These are phyloP conservation scores for Caenorhabditis sp. DNA, from an alignment of 2,888 invertebrate species.

Conservation along the genomic window DNA sequence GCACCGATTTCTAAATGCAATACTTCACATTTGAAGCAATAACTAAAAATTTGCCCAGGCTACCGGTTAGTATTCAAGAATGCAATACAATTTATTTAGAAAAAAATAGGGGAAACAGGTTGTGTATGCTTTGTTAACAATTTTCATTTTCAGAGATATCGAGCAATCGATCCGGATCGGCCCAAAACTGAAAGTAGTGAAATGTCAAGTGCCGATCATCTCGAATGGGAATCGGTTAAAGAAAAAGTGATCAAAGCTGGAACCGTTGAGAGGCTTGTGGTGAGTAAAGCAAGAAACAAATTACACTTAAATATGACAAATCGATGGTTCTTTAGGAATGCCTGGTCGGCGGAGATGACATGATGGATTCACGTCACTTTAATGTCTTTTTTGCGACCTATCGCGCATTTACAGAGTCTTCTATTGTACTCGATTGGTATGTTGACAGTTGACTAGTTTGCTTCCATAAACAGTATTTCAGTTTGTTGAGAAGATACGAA, in stretches of 20 bases:
- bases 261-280: conserved; percentile 93
- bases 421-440: conserved; percentile 74
- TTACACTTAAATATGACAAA: conserved; percentile 9
- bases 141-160: conserved; percentile 77
- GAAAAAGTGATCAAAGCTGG: conserved; percentile 97
- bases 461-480: no score
- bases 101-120: background rate
- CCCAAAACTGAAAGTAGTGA: conserved; percentile 66
- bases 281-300: no score
- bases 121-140: background rate
- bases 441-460: conserved; percentile 3
- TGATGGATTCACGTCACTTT: conserved; percentile 97
- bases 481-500: conserved; percentile 69
- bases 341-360: conserved; percentile 88
- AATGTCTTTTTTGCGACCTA: conserved; percentile 97
- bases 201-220: conserved; percentile 85
- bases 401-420: conserved; percentile 90
- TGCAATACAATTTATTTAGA: no score
- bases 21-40: conserved; percentile 59
- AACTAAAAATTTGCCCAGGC: conserved; percentile 48
- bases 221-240: conserved; percentile 99
- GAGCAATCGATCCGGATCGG: conserved; percentile 80
- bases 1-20: conserved; percentile 39
- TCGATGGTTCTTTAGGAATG: conserved; percentile 74
- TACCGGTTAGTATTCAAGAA: conserved; percentile 55